Evolutionary conservation across 2,113 vertebrate genomes (phyloP), one percentile per base, ranked within the genome.

Genomic region (Symphodus melops): DNA sequence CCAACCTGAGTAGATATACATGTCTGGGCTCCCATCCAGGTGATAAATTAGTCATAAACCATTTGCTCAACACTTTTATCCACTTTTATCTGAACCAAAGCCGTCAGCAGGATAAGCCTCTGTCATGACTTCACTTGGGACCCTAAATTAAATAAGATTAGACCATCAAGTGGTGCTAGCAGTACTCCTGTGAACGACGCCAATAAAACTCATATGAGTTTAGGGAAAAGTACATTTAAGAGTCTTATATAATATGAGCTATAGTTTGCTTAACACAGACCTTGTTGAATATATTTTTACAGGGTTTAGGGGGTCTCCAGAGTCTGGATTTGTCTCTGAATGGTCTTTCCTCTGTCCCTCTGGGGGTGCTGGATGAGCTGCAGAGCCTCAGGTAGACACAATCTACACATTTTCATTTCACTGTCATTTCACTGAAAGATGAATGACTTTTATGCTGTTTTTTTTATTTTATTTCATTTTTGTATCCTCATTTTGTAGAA

Each of bases 251-350:
- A 28, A 28, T n/a, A 11, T 20, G 12, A 60, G 33, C 19, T 54
- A 25, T 25, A 5, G 52, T 14, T 42, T 3, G 16, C 23, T 8
- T 13, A 20, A 59, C 5, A 44, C 55, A 56, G 20, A 14, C 6
- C 44, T 78, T 41, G 39, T 69, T 55, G 46, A 8, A 64, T 83
- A 64, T 83, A 66, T 83, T 77, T 79, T 74, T 62, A 25, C 79
- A 93, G 66, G 96, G 95, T 77, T 84, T 94, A 1, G 93, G 90
- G 0, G 90, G 91, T 64, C 94, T 99, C 49, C 96, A 95, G 75
- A 95, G 93, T 79, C 93, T 99, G 85, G 98, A 99, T 86, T 92
- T 99, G 82, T 99, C 98, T 63, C 92, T 99, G 81, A 99, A 99
- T 0, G 97, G 97, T 66, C 86, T 99, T 82, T 96, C 97, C 28